Percentiles rank a stretch among this genome's conserved stretches.
Conservation (phyloP, 2,113 vertebrate species). For the Myrmecobius fasciatus region DNA sequence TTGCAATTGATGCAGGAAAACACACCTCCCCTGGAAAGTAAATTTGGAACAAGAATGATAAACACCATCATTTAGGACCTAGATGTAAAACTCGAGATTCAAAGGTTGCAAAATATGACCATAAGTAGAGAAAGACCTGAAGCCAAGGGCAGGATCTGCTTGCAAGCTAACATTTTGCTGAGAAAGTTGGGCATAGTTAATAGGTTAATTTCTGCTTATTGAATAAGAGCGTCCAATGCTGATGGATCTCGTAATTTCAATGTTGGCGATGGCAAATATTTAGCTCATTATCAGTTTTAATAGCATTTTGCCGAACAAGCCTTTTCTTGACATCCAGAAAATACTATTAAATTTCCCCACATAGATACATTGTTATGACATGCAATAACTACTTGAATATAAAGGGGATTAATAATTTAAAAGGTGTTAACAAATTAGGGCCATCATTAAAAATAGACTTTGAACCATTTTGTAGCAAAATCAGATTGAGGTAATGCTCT, state of each 20-base stretch:
- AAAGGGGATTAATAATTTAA: conserved; percentile 99
- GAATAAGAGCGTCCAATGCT: conserved; percentile 88
- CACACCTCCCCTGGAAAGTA: conserved; percentile 42
- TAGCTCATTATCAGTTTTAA: conserved; percentile 99
- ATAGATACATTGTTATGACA: conserved; percentile 99
- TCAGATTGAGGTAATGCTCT: conserved; percentile 98
- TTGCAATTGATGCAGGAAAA: conserved; percentile 34
- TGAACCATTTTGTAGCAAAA: conserved; percentile 99
- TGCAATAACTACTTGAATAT: conserved; percentile 99
- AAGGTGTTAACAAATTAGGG: conserved; percentile 99
- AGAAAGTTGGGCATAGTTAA: conserved; percentile 88
- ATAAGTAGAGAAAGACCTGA: conserved; percentile 81
- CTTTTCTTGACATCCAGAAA: conserved; percentile 97
- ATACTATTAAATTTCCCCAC: conserved; percentile 99
- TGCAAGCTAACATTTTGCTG: conserved; percentile 83
- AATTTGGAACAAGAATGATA: conserved; percentile 70
- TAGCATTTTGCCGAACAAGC: conserved; percentile 92
- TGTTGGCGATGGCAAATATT: conserved; percentile 98
- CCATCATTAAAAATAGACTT: conserved; percentile 99
- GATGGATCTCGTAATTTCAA: conserved; percentile 92
- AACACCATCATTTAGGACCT: conserved; percentile 68
- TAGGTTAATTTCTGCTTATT: conserved; percentile 90
- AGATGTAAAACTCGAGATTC: conserved; percentile 78
- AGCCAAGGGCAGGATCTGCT: conserved; percentile 80
- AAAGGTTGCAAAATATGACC: conserved; percentile 77